Evolutionary conservation across 2,888 invertebrate species (phyloP).

Genomic region (Iselma pallidipennis): DNA sequence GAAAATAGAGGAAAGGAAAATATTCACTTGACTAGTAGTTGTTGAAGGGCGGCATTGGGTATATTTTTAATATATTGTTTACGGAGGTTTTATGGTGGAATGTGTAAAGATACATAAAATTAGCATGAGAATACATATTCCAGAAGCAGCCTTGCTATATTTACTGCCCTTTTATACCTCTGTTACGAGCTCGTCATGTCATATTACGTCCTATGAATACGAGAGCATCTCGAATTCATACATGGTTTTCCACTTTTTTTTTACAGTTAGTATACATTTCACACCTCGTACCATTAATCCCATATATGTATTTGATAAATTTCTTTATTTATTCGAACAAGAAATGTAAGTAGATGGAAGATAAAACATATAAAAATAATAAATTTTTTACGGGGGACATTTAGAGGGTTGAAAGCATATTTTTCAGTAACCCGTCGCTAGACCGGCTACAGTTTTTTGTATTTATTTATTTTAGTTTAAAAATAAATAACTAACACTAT

Average conservation of each 20-base stretch:
- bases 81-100: slow-evolving; percentile 22
- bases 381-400: too few species aligned
- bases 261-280: slow-evolving; percentile 36
- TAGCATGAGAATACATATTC: slow-evolving; percentile 50
- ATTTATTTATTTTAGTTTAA: too few species aligned
- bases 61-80: slow-evolving; percentile 27
- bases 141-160: slow-evolving; percentile 46
- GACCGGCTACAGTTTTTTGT: too few species aligned
- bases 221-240: slow-evolving; percentile 43
- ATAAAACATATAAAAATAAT: too few species aligned
- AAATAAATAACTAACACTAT: too few species aligned
- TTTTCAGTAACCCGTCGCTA: too few species aligned
- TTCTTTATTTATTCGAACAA: background rate
- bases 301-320: background rate
- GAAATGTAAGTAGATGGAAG: too few species aligned
- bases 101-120: slow-evolving; percentile 41
- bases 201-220: slow-evolving; percentile 52
- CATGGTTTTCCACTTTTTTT: slow-evolving; percentile 49
- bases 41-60: background rate
- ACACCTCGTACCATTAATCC: background rate
- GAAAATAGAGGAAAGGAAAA: background rate
- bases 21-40: background rate
- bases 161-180: slow-evolving; percentile 52
- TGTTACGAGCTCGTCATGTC: slow-evolving; percentile 50
- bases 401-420: too few species aligned